Evolutionary conservation across 2,888 invertebrate species (phyloP).

Genomic region (Apamea monoglypha): DNA sequence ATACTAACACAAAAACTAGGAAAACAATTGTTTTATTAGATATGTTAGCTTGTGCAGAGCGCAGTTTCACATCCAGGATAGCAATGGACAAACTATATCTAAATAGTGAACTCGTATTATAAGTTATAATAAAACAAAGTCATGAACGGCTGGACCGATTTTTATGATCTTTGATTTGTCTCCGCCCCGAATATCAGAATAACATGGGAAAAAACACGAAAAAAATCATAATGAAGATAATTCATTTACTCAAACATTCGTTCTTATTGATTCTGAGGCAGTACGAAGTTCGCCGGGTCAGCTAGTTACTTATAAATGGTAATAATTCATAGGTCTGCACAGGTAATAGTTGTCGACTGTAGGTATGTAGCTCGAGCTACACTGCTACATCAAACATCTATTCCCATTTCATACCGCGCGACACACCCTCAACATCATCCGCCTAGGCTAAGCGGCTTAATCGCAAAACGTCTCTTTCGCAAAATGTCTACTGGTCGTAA

Average conservation of each 20-base stretch:
- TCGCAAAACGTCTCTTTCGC: too few species aligned
- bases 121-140: not conserved
- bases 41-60: not conserved
- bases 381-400: conserved; percentile 22
- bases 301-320: not conserved
- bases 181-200: too few species aligned
- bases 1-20: not conserved
- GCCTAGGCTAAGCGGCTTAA: not conserved
- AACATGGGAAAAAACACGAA: too few species aligned
- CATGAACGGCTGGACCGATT: not conserved
- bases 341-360: not conserved
- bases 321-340: not conserved
- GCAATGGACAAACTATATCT: not conserved
- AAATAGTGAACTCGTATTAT: not conserved
- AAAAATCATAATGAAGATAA: too few species aligned
- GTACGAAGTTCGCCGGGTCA: too few species aligned
- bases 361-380: not conserved
- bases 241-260: too few species aligned
- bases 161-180: too few species aligned
- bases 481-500: too few species aligned
- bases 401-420: conserved; percentile 3
- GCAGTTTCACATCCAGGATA: not conserved
- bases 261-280: too few species aligned
- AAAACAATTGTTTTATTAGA: not conserved
- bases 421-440: conserved; percentile 40